Base-by-base conservation (phyloP, 2,113 vertebrate genomes). In the Tachuris rubrigastra region DNA sequence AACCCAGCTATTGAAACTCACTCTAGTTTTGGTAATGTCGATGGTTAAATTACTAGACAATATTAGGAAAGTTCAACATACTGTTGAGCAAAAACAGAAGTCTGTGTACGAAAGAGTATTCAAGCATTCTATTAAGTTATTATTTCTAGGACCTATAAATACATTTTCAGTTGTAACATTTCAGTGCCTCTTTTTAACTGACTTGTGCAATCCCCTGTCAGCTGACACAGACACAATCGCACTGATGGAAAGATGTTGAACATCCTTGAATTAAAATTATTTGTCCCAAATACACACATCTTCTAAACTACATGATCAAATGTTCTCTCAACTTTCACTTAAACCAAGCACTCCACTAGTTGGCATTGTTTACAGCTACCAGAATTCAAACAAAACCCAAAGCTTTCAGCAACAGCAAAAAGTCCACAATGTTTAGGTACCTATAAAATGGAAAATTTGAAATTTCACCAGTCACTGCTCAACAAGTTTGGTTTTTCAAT, bases 1-100 rank as follows among this genome's bases (percentile, higher is more conserved):
- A 91, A 1, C 0, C 0, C 5, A 55, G 4, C 44, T 44, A 67
- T 10, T 2, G 16, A 72, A 88, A 92, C 8, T 49, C 22, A 37
- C 27, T 73, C 44, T n/a, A 56, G 62, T 44, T 65, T 65, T 58
- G 30, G 24, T 35, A 83, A 72, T 0, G 0, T 25, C 35, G 79
- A 1, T 25, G 6, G 65, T 16, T 50, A 77, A 80, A 66, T 46
- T 74, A 71, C 18, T 39, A 68, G 35, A 72, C 14, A 42, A 49
- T 10, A 79, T 9, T 52, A 74, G 72, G 12, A 12, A 87, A 89
- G 23, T 33, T 60, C 42, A 79, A 35, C 5, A 37, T 8, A 31
- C 11, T 14, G 7, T 3, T 41, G n/a, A 76, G 75, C 28, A 46
- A 79, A 93, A 74, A 4, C 1, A 3, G 31, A 56, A 53, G 24